Evolutionary conservation across 2,113 vertebrate species (phyloP), one percentile per base, ranked within the genome.

Genomic region (Ahaetulla prasina): DNA sequence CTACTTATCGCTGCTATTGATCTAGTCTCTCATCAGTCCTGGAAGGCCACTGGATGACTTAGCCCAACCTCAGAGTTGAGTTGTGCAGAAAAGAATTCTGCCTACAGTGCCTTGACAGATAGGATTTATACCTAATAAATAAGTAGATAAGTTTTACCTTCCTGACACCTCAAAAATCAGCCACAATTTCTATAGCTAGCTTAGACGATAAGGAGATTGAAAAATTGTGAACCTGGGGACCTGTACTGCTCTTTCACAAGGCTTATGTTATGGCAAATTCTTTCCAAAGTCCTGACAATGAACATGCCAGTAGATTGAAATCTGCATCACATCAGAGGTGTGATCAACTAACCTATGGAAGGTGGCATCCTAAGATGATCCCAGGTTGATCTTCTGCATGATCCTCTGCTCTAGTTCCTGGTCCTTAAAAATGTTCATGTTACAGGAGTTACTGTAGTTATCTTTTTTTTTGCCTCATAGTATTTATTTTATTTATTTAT

Each of bases 161-260:
- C 27, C 35, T 54, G 47, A 60, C 12, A 23, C 20, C 47, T 35
- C 25, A 87, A 39, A 80, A 80, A 88, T 25, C 80, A 45, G 16
- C 0, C 39, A 84, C 23, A 16, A 4, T 87, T 27, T 50, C 8
- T 25, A 5, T 27, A 47, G 27, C 87, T 30, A 91, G 6, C 49
- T 80, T 0, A 0, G 27, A 11, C 0, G 2, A 3, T 0, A 11
- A 63, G 20, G 12, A 55, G 50, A 3, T 1, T 14, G 27, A 8
- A 12, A 86, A 86, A 27, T 27, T 49, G 68, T 8, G n/a, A 7
- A 22, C 68, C n/a, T n/a, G 11, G 30, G 30, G 12, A 57, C 23
- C 55, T 68, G 4, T 80, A 20, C 16, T 39, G 18, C 16, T 35
- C n/a, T 80, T 68, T 80, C 68, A 80, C 68, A 80, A 80, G 18